phyloP scores from a whole-genome alignment of 2,888 invertebrate genomes.

The Branchinecta sandiegonensis region DNA sequence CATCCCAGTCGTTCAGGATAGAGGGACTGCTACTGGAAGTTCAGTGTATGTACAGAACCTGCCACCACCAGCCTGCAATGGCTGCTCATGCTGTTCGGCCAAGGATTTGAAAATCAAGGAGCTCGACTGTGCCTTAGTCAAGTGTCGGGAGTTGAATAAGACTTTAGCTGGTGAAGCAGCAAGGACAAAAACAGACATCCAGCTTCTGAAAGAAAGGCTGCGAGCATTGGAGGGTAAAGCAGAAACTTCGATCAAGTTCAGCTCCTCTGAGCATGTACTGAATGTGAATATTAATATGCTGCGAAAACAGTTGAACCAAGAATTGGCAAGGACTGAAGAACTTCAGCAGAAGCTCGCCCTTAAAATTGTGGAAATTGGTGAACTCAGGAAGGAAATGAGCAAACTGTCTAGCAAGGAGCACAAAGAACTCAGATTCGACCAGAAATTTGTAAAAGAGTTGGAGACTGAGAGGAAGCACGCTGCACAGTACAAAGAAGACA shows the following conservation, averaged over 20 bases:
- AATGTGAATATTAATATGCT: constrained; percentile 7
- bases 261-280: constrained; percentile 9
- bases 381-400: not conserved
- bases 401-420: not conserved
- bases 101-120: not conserved
- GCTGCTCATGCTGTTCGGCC: not conserved
- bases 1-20: constrained; percentile 1
- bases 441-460: not conserved
- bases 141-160: not conserved
- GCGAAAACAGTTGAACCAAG: not conserved
- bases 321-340: not conserved
- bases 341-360: constrained; percentile 2
- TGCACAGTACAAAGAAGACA: not conserved
- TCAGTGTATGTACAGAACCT: not conserved
- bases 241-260: not conserved
- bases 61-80: not conserved
- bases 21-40: not conserved
- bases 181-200: not conserved
- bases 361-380: not conserved
- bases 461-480: constrained; percentile 2
- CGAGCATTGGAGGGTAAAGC: not conserved
- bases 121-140: not conserved
- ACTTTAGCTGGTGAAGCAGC: not conserved
- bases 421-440: not conserved
- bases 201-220: not conserved